Conservation (phyloP, 2,888 invertebrate genomes). For the Gerris lacustris region DNA sequence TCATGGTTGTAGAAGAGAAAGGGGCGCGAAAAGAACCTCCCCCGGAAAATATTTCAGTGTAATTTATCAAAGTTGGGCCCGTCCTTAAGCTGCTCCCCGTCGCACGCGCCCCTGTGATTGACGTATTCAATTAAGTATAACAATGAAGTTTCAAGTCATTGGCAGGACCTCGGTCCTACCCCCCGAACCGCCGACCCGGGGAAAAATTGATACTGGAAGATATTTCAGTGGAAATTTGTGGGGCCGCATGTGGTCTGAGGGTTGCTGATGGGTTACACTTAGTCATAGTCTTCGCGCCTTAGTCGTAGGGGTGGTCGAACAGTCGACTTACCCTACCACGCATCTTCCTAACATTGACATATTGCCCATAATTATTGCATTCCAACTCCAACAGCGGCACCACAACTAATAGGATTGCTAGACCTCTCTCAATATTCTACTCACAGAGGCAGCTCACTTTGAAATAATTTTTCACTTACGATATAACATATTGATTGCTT, state of each 20-base stretch:
- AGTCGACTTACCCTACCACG: not conserved
- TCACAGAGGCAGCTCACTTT: too few species aligned
- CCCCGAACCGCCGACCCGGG: not conserved
- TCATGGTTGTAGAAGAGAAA: too few species aligned
- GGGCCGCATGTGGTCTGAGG: not conserved
- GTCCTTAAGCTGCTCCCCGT: not conserved
- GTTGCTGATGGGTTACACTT: not conserved
- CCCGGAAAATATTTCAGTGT: slow-evolving; percentile 3
- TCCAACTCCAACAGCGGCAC: not conserved
- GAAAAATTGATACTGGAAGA: not conserved
- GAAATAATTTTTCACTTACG: too few species aligned
- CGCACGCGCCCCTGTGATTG: slow-evolving; percentile 3
- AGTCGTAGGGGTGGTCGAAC: not conserved
- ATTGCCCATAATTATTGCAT: not conserved
- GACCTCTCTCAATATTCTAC: too few species aligned
- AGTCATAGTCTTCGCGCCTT: not conserved
- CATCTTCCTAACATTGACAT: not conserved
- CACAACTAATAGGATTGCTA: too few species aligned
- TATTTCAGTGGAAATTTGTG: not conserved
- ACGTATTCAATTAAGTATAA: slow-evolving; percentile 5
- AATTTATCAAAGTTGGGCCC: not conserved
- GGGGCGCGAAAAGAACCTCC: not conserved
- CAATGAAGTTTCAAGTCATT: slow-evolving; percentile 1
- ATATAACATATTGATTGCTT: too few species aligned
- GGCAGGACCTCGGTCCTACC: not conserved